Evolutionary conservation across 2,797 vertebrate genomes (phyloP).

Genomic region (Oreochromis grahami): DNA sequence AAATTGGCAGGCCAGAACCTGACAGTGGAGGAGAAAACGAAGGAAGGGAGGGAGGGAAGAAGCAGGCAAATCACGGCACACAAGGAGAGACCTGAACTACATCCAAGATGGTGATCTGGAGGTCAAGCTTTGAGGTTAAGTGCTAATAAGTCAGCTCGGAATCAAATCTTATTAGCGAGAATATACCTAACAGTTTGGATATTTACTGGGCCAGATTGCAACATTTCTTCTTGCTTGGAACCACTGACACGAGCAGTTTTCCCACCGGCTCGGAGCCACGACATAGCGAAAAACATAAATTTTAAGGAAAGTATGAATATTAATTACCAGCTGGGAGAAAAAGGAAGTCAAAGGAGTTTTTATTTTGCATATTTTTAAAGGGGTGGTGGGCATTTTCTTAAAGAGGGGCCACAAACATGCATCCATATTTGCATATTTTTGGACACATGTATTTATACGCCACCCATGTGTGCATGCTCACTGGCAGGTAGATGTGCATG

Average conservation of each 20-base stretch:
- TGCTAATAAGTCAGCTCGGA: slow-evolving; percentile 14
- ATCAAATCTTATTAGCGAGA: neutral
- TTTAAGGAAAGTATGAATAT: neutral
- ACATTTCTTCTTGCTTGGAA: neutral
- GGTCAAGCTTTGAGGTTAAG: slow-evolving; percentile 35
- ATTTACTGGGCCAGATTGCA: neutral
- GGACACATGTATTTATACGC: neutral
- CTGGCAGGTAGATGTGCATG: slow-evolving; percentile 46
- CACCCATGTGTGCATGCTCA: slow-evolving; percentile 16
- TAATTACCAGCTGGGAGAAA: neutral
- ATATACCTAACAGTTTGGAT: neutral
- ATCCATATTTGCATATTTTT: neutral
- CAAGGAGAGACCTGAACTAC: slow-evolving; percentile 6
- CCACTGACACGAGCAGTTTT: neutral
- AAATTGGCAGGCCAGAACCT: slow-evolving; percentile 97
- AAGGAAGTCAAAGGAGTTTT: neutral
- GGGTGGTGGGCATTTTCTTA: neutral
- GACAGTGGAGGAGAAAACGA: slow-evolving; percentile 71
- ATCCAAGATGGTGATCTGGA: slow-evolving; percentile 6
- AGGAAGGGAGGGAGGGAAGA: neutral
- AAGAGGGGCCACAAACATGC: neutral
- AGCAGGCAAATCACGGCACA: neutral
- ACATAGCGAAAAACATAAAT: neutral
- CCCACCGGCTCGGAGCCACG: neutral
- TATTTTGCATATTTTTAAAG: neutral